These are phyloP conservation scores for Neosalanx taihuensis DNA, from an alignment of 2,797 vertebrate species.

Conservation along the genomic window DNA sequence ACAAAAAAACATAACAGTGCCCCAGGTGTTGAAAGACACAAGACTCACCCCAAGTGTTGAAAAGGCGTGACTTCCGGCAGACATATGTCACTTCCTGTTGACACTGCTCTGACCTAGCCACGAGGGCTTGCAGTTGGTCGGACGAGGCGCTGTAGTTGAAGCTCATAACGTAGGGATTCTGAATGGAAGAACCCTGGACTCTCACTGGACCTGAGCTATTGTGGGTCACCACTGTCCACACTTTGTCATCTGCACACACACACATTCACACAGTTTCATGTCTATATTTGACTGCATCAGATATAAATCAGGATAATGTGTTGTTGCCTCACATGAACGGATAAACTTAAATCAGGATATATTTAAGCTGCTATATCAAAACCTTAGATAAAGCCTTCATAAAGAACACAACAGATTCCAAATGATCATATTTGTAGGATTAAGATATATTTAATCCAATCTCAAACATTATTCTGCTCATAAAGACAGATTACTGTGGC, in stretches of 20 bases:
- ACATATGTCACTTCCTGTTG: constrained; percentile 89
- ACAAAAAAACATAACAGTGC: not conserved
- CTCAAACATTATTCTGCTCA: not conserved
- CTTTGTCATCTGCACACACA: constrained; percentile 80
- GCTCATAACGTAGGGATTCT: constrained; percentile 74
- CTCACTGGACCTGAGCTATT: constrained; percentile 79
- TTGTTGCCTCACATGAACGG: not conserved
- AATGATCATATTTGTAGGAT: constrained; percentile 13
- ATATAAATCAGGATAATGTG: not conserved
- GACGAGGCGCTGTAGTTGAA: constrained; percentile 81
- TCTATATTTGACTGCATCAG: no score
- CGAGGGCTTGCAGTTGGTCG: constrained; percentile 82
- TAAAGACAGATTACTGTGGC: constrained; percentile 4
- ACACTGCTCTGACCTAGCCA: constrained; percentile 84
- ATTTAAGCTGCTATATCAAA: not conserved
- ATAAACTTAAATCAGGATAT: not conserved
- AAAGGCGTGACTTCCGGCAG: constrained; percentile 89
- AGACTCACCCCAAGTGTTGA: constrained; percentile 85
- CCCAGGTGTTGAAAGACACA: not conserved
- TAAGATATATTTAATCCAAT: constrained; percentile 7
- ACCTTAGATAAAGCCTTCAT: not conserved
- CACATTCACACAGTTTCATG: not conserved
- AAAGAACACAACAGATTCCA: not conserved
- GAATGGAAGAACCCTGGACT: constrained; percentile 71
- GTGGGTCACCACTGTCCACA: constrained; percentile 88